Percentiles rank a stretch among this genome's conserved stretches.
Conservation (phyloP, 53 echinoderm and acorn worm species). For the Stichopus horrens region DNA sequence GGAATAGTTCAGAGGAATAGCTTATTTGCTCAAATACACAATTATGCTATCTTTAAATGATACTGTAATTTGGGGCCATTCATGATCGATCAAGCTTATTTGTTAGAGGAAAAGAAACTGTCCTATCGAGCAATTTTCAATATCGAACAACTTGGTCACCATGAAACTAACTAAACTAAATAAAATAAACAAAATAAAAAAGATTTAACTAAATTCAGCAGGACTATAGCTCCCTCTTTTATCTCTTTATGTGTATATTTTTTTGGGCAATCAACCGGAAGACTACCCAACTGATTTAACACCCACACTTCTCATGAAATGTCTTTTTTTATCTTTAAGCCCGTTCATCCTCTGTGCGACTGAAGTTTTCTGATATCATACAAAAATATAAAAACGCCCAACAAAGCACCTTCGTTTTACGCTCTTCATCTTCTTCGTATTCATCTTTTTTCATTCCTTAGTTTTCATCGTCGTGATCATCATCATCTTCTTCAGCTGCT, state of each 20-base stretch:
- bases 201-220: neutral
- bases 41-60: neutral
- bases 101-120: too few species aligned
- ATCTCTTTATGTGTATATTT: neutral
- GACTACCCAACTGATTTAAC: constrained; percentile 12
- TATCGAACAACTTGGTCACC: too few species aligned
- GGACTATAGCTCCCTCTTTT: neutral
- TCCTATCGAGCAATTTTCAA: too few species aligned
- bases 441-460: neutral
- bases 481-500: neutral
- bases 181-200: neutral
- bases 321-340: neutral
- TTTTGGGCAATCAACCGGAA: constrained; percentile 20
- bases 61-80: neutral
- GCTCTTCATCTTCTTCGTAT: constrained; percentile 4
- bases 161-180: neutral
- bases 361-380: constrained; percentile 11
- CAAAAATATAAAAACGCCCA: constrained; percentile 27
- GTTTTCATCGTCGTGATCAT: neutral
- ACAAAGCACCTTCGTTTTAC: constrained; percentile 11
- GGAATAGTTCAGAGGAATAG: too few species aligned
- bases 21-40: too few species aligned
- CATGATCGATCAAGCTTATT: too few species aligned
- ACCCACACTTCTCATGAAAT: constrained; percentile 3
- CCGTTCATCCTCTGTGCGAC: neutral